Percentiles rank a stretch among this genome's conserved stretches.
Conservation (phyloP, 2,113 vertebrate genomes). For the Oreochromis spilurus region DNA sequence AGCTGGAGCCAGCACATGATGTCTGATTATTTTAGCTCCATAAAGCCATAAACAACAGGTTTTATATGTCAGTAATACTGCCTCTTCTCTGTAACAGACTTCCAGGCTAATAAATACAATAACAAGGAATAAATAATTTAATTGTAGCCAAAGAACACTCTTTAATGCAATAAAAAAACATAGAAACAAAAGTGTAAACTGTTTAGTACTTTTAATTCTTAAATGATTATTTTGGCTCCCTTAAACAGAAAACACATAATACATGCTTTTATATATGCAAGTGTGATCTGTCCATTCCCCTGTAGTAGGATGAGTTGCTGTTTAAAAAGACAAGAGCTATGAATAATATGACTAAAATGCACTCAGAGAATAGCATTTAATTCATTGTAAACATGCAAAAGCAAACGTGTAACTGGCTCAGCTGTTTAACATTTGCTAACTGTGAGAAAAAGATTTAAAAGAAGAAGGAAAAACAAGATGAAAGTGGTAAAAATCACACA, state of each 20-base stretch:
- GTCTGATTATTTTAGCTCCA: not conserved
- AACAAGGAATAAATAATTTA: not conserved
- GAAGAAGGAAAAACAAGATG: not conserved
- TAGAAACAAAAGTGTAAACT: fast-evolving
- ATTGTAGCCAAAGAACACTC: not conserved
- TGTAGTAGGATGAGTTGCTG: not conserved
- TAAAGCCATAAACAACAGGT: not conserved
- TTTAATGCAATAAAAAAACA: not conserved
- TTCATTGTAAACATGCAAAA: fast-evolving
- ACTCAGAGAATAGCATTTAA: not conserved
- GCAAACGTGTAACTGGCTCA: not conserved
- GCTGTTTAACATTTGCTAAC: not conserved
- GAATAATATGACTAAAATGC: not conserved
- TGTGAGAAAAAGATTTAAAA: not conserved
- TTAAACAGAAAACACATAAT: not conserved
- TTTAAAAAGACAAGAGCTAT: not conserved
- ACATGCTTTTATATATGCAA: not conserved
- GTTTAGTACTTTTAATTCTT: not conserved
- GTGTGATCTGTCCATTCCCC: not conserved
- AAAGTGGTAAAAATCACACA: not conserved
- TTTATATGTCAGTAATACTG: not conserved
- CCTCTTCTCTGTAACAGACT: not conserved
- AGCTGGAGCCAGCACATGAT: not conserved
- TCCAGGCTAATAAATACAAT: not conserved
- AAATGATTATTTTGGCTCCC: fast-evolving